Evolutionary conservation across 2,113 vertebrate genomes (phyloP), one percentile per base, ranked within the genome.

Genomic region (rat (Rattus norvegicus)): DNA sequence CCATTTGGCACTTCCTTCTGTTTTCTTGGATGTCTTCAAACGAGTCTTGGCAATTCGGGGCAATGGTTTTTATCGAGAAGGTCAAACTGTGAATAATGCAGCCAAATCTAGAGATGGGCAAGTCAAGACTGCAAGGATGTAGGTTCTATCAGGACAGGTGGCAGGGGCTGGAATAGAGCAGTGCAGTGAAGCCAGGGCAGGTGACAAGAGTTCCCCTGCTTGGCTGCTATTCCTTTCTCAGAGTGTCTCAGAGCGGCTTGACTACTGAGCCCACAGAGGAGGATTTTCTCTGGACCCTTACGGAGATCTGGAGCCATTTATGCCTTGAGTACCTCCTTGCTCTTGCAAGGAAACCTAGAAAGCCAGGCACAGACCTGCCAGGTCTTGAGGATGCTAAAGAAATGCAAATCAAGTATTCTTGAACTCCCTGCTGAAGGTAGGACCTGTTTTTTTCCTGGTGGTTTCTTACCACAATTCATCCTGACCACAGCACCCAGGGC

Each of bases 131-230:
- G 56, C 28, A n/a, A 54, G 59, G n/a, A 36, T 13, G 1, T 1
- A 22, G 54, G 5, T 56, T 86, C 47, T 3, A 1, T 30, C 30
- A 47, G 70, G 12, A 2, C 8, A 0, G 49, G 39, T 0, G 9
- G 16, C 7, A 9, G 1, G 24, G 5, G 14, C 1, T 0, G 0
- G 6, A 24, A 16, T 1, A 22, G 20, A 61, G 33, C 22, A 1
- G 61, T 0, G 1, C 2, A 1, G 26, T 7, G 61, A 63, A 2
- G 1, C 1, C 0, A 1, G 19, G 59, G 17, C 0, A 0, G 22
- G 11, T 0, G 0, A 0, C 0, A 1, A 30, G 8, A 30, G 17
- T 5, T 13, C 33, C 30, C 33, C 7, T 39, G 4, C 72, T 56
- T 43, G 12, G 30, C n/a, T 17, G 19, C 0, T 0, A 3, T 26